These are phyloP conservation scores for Oscheius myriophilus DNA, from an alignment of 2,888 invertebrate species.

Conservation along the genomic window DNA sequence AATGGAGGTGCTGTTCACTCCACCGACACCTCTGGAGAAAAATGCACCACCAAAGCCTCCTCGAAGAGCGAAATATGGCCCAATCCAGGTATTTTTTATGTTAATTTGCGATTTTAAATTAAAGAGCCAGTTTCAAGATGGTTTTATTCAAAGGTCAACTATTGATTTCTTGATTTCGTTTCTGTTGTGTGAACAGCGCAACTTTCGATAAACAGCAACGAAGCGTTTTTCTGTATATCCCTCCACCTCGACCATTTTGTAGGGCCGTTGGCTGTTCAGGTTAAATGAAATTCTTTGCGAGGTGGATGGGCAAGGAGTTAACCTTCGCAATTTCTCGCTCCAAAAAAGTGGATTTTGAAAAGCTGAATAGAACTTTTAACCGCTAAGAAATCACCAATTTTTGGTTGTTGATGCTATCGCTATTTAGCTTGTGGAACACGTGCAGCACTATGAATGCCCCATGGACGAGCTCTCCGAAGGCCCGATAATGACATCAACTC, in stretches of 20 bases:
- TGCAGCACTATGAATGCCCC: conserved; percentile 19
- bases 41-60: conserved; percentile 41
- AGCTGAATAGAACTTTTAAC: not conserved
- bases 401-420: not conserved
- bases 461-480: conserved; percentile 30
- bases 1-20: conserved; percentile 24
- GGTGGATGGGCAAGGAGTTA: too few species aligned
- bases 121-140: too few species aligned
- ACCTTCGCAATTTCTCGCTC: too few species aligned
- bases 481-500: conserved; percentile 46
- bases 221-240: too few species aligned
- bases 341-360: too few species aligned
- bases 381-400: not conserved
- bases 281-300: too few species aligned
- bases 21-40: conserved; percentile 21
- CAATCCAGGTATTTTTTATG: not conserved
- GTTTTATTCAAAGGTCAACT: too few species aligned
- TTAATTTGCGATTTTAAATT: not conserved
- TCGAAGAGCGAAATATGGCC: conserved; percentile 29
- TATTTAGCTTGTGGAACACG: conserved; percentile 24
- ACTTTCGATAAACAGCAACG: too few species aligned
- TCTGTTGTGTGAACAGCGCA: too few species aligned
- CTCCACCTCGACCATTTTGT: too few species aligned
- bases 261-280: too few species aligned
- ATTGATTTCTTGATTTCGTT: too few species aligned